phyloP scores from a whole-genome alignment of 2,113 vertebrate genomes.

The Gambusia affinis region DNA sequence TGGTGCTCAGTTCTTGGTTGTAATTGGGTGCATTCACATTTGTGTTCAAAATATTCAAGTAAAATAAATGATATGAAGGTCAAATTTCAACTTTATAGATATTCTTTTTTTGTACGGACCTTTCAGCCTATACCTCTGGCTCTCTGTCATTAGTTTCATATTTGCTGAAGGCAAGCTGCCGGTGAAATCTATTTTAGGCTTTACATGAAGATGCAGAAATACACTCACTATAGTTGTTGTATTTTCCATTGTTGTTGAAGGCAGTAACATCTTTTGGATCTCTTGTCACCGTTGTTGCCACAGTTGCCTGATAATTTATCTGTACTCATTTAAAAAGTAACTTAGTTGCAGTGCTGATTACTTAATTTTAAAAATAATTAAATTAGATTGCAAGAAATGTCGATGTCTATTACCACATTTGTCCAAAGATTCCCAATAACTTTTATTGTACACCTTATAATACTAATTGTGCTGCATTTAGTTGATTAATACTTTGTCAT shows the following conservation, averaged over 20 bases:
- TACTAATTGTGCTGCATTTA: conserved; percentile 17
- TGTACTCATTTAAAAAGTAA: no score
- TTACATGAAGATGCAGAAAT: conserved; percentile 30
- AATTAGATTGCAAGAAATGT: no score
- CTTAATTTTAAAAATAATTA: no score
- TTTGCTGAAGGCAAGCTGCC: conserved; percentile 46
- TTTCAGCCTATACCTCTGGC: neutral
- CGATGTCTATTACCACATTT: no score
- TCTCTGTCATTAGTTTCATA: conserved; percentile 37
- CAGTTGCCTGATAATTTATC: no score
- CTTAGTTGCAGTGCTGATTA: no score
- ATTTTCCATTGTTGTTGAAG: conserved; percentile 24
- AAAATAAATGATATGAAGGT: no score
- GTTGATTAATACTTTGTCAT: conserved; percentile 9
- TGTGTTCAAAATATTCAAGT: no score
- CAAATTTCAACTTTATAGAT: no score
- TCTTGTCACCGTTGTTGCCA: neutral
- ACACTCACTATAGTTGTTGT: conserved; percentile 1
- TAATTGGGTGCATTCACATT: no score
- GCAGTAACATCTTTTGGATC: neutral
- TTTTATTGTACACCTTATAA: conserved; percentile 4
- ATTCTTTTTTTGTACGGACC: neutral
- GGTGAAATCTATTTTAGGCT: conserved; percentile 55
- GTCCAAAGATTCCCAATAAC: neutral
- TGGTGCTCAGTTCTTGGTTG: no score